phyloP scores from a whole-genome alignment of 2,113 vertebrate genomes.

The Gnathonemus echidnorhynchus region DNA sequence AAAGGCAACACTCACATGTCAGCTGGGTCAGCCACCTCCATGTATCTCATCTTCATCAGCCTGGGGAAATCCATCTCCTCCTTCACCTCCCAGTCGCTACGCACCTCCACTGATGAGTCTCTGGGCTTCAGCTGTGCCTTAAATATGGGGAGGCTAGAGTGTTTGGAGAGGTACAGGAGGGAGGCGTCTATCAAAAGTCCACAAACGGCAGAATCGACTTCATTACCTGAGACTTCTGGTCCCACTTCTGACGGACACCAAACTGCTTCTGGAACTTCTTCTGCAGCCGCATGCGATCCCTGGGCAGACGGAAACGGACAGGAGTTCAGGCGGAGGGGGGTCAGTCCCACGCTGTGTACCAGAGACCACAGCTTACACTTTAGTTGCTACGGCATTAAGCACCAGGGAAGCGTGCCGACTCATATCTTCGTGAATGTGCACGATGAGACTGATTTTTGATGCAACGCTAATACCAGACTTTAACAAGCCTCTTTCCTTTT shows the following conservation, averaged over 20 bases:
- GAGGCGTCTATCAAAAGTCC: not conserved
- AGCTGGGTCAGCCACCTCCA: slow-evolving; percentile 85
- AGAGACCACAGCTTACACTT: not conserved
- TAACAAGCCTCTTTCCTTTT: not conserved
- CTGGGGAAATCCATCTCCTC: slow-evolving; percentile 98
- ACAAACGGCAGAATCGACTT: not conserved
- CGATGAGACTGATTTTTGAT: not conserved
- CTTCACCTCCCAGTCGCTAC: slow-evolving; percentile 98
- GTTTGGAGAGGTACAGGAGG: not conserved
- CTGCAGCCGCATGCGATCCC: slow-evolving; percentile 90
- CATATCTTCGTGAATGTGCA: not conserved
- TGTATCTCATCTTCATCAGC: slow-evolving; percentile 98
- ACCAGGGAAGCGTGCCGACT: not conserved
- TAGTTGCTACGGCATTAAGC: not conserved
- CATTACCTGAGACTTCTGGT: slow-evolving; percentile 94
- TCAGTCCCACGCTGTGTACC: not conserved
- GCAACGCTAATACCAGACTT: not conserved
- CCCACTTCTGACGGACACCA: slow-evolving; percentile 97
- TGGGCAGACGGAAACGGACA: slow-evolving; percentile 38
- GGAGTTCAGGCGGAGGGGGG: not conserved
- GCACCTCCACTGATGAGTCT: slow-evolving; percentile 94
- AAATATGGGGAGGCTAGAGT: not conserved
- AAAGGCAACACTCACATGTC: slow-evolving; percentile 81
- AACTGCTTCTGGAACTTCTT: slow-evolving; percentile 99
- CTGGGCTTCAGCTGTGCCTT: slow-evolving; percentile 80